Conservation (phyloP, 1,140 invertebrate species). For the Pseudomyrmex flavicornis region DNA sequence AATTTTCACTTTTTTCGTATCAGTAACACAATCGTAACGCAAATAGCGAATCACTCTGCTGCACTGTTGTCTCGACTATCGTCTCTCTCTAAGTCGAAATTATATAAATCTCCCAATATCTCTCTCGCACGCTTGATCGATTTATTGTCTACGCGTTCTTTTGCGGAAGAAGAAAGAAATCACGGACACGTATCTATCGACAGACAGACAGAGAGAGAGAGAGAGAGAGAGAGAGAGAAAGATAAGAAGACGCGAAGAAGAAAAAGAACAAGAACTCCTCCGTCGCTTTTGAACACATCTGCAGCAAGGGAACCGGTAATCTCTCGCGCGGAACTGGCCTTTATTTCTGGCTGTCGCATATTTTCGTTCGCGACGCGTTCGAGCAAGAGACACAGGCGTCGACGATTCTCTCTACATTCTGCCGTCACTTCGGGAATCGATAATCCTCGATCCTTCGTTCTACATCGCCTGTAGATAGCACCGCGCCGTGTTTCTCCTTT, state of each 20-base stretch:
- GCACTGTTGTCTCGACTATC: not conserved
- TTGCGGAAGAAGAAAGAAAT: constrained; percentile 28
- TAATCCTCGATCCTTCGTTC: constrained; percentile 65
- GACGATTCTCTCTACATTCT: constrained; percentile 35
- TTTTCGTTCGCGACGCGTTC: constrained; percentile 50
- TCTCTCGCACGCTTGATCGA: constrained; percentile 32
- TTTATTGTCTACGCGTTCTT: constrained; percentile 19
- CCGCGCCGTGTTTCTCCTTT: too few species aligned
- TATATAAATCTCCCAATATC: constrained; percentile 34
- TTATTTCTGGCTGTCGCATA: constrained; percentile 74
- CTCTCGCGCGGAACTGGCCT: constrained; percentile 75
- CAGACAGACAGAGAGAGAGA: too few species aligned
- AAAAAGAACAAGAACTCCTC: constrained; percentile 35
- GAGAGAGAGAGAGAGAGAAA: not conserved
- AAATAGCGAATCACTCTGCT: not conserved
- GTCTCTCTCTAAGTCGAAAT: not conserved
- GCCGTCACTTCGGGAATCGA: constrained; percentile 60
- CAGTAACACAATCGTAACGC: not conserved
- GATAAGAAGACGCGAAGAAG: constrained; percentile 15
- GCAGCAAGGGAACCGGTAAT: constrained; percentile 71
- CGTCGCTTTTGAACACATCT: constrained; percentile 34
- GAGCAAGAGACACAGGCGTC: constrained; percentile 13
- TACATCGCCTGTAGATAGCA: too few species aligned
- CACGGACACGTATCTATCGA: constrained; percentile 27
- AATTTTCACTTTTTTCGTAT: not conserved